Evolutionary conservation across 2,888 invertebrate genomes (phyloP).

Genomic region (Spodoptera exigua): DNA sequence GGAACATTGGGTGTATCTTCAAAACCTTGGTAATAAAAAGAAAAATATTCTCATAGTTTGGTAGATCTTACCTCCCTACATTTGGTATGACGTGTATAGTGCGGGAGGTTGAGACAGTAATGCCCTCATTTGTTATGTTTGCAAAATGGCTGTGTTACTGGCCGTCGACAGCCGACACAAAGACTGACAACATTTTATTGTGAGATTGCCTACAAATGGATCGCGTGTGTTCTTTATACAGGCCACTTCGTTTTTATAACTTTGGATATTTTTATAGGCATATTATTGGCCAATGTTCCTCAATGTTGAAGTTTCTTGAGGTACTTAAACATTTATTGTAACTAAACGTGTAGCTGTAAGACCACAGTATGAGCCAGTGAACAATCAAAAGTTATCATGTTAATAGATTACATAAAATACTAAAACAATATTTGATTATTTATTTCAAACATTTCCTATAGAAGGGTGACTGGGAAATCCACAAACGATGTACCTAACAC

Average conservation of each 20-base stretch:
- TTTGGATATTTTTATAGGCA: slow-evolving; percentile 28
- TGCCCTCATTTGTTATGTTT: slow-evolving; percentile 85
- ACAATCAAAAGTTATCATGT: too few species aligned
- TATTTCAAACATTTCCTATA: slow-evolving; percentile 16
- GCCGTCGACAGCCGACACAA: slow-evolving; percentile 78
- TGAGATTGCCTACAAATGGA: slow-evolving; percentile 84
- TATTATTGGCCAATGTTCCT: background rate
- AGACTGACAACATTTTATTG: slow-evolving; percentile 83
- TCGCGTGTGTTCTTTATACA: slow-evolving; percentile 70
- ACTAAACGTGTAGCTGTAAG: too few species aligned
- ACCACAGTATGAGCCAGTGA: too few species aligned
- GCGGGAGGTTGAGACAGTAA: slow-evolving; percentile 71
- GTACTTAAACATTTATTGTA: too few species aligned
- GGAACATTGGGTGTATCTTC: too few species aligned
- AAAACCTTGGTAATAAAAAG: too few species aligned
- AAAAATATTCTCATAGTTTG: slow-evolving; percentile 31
- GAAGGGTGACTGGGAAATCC: slow-evolving; percentile 27
- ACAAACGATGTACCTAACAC: slow-evolving; percentile 36
- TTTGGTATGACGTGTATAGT: slow-evolving; percentile 70
- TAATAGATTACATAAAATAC: background rate
- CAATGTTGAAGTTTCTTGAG: background rate
- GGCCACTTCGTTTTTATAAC: slow-evolving; percentile 30
- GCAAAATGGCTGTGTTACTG: slow-evolving; percentile 79
- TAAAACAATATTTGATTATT: too few species aligned
- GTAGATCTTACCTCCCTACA: slow-evolving; percentile 23